Conservation (phyloP, 2,797 vertebrate species). For the Limosa lapponica region DNA sequence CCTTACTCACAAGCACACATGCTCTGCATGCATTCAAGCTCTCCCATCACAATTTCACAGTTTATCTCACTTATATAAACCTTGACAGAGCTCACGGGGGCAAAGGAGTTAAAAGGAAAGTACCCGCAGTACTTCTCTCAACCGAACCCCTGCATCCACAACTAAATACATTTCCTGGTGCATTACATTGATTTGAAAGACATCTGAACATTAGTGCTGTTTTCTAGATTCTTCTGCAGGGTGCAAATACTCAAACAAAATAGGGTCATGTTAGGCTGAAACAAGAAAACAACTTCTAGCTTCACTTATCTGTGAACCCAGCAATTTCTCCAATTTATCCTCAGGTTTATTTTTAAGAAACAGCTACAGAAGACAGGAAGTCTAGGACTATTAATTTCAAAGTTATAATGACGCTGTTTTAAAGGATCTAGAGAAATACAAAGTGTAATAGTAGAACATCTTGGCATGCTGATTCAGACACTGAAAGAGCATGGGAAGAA, state of each 20-base stretch:
- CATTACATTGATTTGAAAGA: not conserved
- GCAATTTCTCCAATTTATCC: not conserved
- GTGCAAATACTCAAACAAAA: not conserved
- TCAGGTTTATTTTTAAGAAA: not conserved
- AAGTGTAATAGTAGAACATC: not conserved
- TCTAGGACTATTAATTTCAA: not conserved
- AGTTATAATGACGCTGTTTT: not conserved
- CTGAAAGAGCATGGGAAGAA: not conserved
- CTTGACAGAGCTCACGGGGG: not conserved
- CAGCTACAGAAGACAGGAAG: not conserved
- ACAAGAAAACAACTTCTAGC: not conserved
- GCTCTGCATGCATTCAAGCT: not conserved
- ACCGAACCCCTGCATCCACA: not conserved
- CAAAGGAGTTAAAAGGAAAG: not conserved
- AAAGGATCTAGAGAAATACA: not conserved
- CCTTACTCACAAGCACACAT: not conserved
- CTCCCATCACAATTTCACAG: not conserved
- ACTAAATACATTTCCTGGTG: not conserved
- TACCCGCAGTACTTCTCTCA: not conserved
- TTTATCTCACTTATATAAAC: not conserved
- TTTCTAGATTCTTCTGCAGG: not conserved
- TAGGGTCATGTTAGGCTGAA: not conserved
- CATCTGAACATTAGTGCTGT: too few relatives aligned
- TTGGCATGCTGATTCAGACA: not conserved
- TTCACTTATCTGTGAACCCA: not conserved